Evolutionary conservation across 2,888 invertebrate species (phyloP).

Genomic region (Stenotaenia linearis): DNA sequence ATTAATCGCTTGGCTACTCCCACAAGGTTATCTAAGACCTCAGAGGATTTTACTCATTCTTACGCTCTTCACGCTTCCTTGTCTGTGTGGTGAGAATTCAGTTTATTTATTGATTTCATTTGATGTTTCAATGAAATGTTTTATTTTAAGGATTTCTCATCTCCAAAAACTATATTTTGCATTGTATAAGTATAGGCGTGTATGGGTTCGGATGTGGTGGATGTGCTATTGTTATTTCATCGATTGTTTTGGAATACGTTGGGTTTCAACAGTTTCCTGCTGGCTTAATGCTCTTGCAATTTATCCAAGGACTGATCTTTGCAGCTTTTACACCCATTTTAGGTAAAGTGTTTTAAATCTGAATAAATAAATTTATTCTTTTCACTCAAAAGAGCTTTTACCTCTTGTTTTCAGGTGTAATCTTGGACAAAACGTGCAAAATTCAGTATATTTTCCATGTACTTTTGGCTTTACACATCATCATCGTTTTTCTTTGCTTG

Average conservation of each 20-base stretch:
- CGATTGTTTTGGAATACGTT: slow-evolving; percentile 5
- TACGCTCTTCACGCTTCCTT: not conserved
- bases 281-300: slow-evolving; percentile 3
- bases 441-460: not conserved
- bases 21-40: slow-evolving; percentile 7
- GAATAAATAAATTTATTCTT: too few relatives aligned
- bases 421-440: not conserved
- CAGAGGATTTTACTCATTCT: not conserved
- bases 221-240: slow-evolving; percentile 6
- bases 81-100: not conserved
- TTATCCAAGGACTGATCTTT: slow-evolving; percentile 9
- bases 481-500: not conserved
- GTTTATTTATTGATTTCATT: not conserved
- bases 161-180: not conserved
- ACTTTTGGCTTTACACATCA: not conserved
- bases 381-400: not conserved
- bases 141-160: not conserved
- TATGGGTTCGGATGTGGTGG: slow-evolving; percentile 2
- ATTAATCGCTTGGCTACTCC: not conserved
- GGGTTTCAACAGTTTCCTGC: not conserved
- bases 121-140: not conserved
- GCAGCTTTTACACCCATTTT: not conserved
- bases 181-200: not conserved
- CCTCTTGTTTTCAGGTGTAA: not conserved
- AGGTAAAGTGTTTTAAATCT: not conserved